Conservation (phyloP, 2,797 vertebrate species). For the Tokudaia tokunoshimensis region DNA sequence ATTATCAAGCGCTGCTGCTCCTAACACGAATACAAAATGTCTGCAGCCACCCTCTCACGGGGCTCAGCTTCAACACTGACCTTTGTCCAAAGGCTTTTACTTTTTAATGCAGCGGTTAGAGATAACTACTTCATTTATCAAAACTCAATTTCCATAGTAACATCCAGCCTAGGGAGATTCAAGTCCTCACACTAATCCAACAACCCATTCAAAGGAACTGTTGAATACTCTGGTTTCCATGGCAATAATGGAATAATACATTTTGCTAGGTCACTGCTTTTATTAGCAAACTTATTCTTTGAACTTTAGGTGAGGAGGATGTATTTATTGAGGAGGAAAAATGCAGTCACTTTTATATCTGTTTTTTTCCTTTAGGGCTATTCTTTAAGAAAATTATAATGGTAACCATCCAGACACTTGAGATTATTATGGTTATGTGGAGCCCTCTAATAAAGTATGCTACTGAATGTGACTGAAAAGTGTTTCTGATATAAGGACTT, state of each 20-base stretch:
- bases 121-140: constrained; percentile 89
- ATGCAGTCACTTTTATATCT: constrained; percentile 10
- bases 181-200: constrained; percentile 84
- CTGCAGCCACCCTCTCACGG: constrained; percentile 66
- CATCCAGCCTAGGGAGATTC: constrained; percentile 85
- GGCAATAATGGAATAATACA: constrained; percentile 84
- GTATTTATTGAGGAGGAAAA: constrained; percentile 56
- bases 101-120: constrained; percentile 85
- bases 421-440: constrained; percentile 51
- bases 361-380: constrained; percentile 45
- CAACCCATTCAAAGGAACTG: constrained; percentile 82
- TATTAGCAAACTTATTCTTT: constrained; percentile 83
- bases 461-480: constrained; percentile 11
- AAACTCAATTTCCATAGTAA: constrained; percentile 89
- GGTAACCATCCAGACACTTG: constrained; percentile 25
- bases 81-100: constrained; percentile 85
- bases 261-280: constrained; percentile 85
- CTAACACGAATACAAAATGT: constrained; percentile 54
- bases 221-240: constrained; percentile 86
- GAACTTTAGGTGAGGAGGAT: constrained; percentile 81
- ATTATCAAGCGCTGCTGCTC: constrained; percentile 17
- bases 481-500: constrained; percentile 49
- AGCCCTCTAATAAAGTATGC: constrained; percentile 51
- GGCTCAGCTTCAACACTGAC: constrained; percentile 77
- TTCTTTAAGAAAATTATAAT: constrained; percentile 70